phyloP scores from a whole-genome alignment of 2,113 vertebrate genomes.

The Menura novaehollandiae region DNA sequence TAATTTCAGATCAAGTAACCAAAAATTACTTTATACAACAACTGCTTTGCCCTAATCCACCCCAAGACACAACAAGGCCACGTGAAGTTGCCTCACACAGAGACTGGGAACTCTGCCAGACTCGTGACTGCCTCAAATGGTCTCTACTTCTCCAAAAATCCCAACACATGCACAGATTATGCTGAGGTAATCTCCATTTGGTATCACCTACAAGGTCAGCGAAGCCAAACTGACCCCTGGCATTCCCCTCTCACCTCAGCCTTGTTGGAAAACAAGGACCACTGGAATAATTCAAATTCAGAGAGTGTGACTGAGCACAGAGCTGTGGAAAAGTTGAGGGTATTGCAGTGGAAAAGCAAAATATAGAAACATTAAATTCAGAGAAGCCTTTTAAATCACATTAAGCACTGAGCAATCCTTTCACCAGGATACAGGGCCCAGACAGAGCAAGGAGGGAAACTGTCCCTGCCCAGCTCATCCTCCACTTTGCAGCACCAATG shows the following conservation, averaged over 20 bases:
- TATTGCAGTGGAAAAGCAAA: not conserved
- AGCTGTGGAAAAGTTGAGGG: accelerated
- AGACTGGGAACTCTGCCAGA: not conserved
- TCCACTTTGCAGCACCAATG: not conserved
- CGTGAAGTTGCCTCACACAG: not conserved
- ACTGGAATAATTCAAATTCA: not conserved
- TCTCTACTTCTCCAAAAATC: not conserved
- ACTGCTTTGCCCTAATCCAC: not conserved
- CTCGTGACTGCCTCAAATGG: not conserved
- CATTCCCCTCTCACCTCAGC: not conserved
- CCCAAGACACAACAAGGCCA: not conserved
- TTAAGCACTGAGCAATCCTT: accelerated
- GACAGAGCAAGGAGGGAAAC: not conserved
- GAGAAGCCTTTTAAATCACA: not conserved
- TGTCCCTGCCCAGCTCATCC: not conserved
- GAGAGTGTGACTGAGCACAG: not conserved
- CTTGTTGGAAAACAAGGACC: not conserved
- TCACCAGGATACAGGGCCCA: not conserved
- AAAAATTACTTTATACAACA: not conserved
- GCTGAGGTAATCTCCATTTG: not conserved
- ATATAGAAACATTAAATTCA: accelerated
- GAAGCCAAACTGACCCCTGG: not conserved
- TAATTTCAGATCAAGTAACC: not conserved
- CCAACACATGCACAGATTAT: not conserved
- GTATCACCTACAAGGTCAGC: not conserved